These are phyloP conservation scores for Atractosteus spatula DNA, from an alignment of 2,113 vertebrate genomes.

Conservation along the genomic window DNA sequence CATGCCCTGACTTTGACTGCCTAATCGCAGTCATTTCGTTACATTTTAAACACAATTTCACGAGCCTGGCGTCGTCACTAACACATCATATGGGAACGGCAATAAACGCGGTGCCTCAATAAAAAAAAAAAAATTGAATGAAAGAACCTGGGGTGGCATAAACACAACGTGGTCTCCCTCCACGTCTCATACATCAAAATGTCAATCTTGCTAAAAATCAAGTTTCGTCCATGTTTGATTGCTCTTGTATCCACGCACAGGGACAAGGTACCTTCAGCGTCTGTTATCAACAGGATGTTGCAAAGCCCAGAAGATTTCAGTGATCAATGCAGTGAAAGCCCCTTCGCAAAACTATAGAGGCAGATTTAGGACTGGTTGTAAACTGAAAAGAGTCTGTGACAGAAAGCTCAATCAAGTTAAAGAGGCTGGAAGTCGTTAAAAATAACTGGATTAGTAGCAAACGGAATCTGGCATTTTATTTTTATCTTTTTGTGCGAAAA, in stretches of 20 bases:
- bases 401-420: background rate
- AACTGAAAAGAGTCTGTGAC: constrained; percentile 23
- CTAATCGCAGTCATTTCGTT: constrained; percentile 1
- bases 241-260: constrained; percentile 10
- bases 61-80: too few species aligned
- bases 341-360: constrained; percentile 44
- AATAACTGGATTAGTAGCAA: constrained; percentile 53
- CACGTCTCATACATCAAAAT: constrained; percentile 16
- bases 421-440: constrained; percentile 39
- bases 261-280: constrained; percentile 3
- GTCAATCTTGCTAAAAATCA: constrained; percentile 14
- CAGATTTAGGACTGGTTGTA: constrained; percentile 20
- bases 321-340: constrained; percentile 42
- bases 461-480: constrained; percentile 8
- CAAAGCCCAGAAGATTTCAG: constrained; percentile 6
- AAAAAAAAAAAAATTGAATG: background rate
- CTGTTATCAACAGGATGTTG: constrained; percentile 13
- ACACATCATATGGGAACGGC: background rate
- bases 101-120: background rate
- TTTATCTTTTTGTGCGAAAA: constrained; percentile 41
- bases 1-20: constrained; percentile 22
- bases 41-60: background rate
- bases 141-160: background rate
- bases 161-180: background rate
- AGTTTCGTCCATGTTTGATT: constrained; percentile 18